Evolutionary conservation across 2,888 invertebrate species (phyloP), one percentile per base, ranked within the genome.

Genomic region (Nephrocerus scutellatus): DNA sequence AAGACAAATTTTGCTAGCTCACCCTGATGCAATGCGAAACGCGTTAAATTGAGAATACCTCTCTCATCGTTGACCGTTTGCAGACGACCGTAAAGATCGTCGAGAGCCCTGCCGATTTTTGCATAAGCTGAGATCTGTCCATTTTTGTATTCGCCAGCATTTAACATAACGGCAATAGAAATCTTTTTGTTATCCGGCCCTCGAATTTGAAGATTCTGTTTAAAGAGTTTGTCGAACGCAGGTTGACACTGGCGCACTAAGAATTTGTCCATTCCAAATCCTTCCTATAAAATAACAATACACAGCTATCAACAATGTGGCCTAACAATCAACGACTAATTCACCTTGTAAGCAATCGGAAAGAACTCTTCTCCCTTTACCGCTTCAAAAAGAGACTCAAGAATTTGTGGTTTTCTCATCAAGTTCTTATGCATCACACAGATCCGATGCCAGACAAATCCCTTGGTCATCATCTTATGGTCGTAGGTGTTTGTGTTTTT

Each of bases 181-280:
- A 63, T n/a, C 15, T 41, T 41, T 3, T 36, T 39, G 4, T 57
- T 58, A 7, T 52, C 53, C 0, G 48, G 38, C 20, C 61, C 39
- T 8, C 51, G 41, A 2, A 64, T 42, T 7, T 43, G 46, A 2
- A 64, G 52, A 10, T 53, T 53, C 15, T 51, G 52, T 3, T 46
- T 44, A 23, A 64, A 66, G 1, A 66, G 43, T 23, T 56, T 62
- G 23, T 64, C 61, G 26, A 64, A 14, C 0, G 65, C 63, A 1
- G 43, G 28, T 21, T 53, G 53, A 25, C 66, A 66, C 32, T 54
- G 49, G 1, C 63, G 61, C 9, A 52, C 58, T 8, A 64, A 40
- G 24, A 64, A 59, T 0, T 50, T 49, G 43, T 64, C 66, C 18
- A 46, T 44, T 20, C 36, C 33, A 1, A 40, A 4, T 0, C 62